Conservation (phyloP, 2,888 invertebrate genomes). For the Hyposoter dolosus region DNA sequence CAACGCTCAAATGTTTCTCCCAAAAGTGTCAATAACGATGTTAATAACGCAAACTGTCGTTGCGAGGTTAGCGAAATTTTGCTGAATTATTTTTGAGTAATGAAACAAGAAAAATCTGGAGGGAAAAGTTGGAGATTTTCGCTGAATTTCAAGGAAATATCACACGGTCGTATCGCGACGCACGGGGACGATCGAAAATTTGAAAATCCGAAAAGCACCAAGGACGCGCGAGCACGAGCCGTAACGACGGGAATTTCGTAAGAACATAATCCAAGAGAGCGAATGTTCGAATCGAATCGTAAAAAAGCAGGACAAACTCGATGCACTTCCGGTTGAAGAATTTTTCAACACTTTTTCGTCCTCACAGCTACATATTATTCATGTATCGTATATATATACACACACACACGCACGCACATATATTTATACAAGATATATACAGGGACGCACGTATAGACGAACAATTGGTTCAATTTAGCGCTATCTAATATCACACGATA, state of each 20-base stretch:
- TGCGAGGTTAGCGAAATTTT: not conserved
- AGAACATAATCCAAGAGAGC: not conserved
- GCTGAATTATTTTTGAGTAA: not conserved
- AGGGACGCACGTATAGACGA: constrained; percentile 23
- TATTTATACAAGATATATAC: constrained; percentile 1
- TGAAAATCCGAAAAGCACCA: constrained; percentile 27
- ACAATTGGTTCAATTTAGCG: constrained; percentile 51
- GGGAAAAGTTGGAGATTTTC: not conserved
- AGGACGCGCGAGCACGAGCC: constrained; percentile 3
- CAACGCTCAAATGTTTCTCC: not conserved
- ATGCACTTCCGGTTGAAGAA: not conserved
- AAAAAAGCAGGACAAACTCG: not conserved
- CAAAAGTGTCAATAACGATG: too few species aligned
- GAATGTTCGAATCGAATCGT: not conserved
- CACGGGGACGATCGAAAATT: not conserved
- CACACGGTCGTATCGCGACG: constrained; percentile 1
- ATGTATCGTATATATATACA: not conserved
- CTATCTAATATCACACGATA: constrained; percentile 46
- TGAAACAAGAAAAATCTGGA: not conserved
- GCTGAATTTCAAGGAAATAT: not conserved
- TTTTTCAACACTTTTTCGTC: not conserved
- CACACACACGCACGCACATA: constrained; percentile 32
- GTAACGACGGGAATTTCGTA: not conserved
- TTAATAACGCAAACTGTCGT: not conserved
- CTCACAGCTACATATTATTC: not conserved